These are phyloP conservation scores for Holacanthella duospinosa DNA, from an alignment of 2,888 invertebrate genomes.

Conservation along the genomic window DNA sequence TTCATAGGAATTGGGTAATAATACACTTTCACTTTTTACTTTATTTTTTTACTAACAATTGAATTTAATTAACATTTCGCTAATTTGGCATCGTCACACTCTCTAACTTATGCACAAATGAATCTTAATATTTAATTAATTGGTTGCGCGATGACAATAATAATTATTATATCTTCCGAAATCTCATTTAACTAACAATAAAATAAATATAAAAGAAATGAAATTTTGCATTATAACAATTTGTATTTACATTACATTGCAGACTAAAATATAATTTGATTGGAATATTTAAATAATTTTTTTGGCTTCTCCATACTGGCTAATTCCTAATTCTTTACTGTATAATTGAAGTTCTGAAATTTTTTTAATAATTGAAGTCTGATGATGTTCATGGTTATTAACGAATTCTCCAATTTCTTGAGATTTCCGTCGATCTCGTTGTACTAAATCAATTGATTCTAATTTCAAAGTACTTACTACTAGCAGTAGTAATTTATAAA, in stretches of 20 bases:
- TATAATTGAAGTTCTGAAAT: constrained; percentile 5
- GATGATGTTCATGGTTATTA: not conserved
- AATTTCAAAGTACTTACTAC: not conserved
- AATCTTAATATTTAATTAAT: too few relatives aligned
- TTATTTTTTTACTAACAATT: too few relatives aligned
- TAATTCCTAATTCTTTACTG: not conserved
- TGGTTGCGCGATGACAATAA: too few relatives aligned
- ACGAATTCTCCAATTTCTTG: not conserved
- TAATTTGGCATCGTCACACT: too few relatives aligned
- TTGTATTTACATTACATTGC: too few relatives aligned
- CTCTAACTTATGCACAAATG: too few relatives aligned
- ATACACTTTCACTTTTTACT: too few relatives aligned
- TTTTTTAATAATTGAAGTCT: not conserved
- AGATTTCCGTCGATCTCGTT: not conserved
- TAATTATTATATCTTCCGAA: too few relatives aligned
- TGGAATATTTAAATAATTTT: constrained; percentile 4
- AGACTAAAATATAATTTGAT: not conserved
- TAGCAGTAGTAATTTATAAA: not conserved
- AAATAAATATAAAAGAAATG: too few relatives aligned
- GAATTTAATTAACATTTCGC: too few relatives aligned
- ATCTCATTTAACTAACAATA: too few relatives aligned
- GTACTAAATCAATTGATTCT: not conserved
- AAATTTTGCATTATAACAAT: not conserved
- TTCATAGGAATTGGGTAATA: too few relatives aligned
- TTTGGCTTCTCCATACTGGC: not conserved